These are phyloP conservation scores for Indri indri DNA, from an alignment of 2,113 vertebrate genomes.

Conservation along the genomic window DNA sequence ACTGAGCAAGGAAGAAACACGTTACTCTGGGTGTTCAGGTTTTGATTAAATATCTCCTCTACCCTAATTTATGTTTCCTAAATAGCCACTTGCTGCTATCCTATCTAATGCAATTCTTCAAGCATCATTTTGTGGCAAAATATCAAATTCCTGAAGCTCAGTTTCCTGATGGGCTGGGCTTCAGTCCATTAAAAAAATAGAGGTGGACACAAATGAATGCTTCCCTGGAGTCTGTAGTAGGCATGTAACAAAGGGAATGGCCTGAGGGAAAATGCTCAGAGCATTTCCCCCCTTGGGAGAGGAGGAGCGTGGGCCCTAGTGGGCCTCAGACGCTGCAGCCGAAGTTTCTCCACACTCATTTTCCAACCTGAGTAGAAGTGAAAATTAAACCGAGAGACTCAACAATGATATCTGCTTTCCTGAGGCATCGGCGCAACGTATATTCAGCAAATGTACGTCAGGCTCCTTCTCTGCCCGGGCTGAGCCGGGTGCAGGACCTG, in stretches of 20 bases:
- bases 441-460: not conserved
- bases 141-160: not conserved
- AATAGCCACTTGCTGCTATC: not conserved
- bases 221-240: not conserved
- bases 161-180: not conserved
- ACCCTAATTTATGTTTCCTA: not conserved
- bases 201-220: not conserved
- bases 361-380: not conserved
- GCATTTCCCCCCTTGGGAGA: not conserved
- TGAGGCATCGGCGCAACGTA: no score
- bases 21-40: not conserved
- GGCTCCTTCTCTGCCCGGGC: fast-evolving
- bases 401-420: not conserved
- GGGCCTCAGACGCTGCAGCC: fast-evolving
- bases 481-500: not conserved
- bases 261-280: not conserved
- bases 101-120: not conserved
- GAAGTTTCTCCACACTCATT: not conserved
- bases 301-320: not conserved
- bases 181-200: not conserved
- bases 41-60: not conserved
- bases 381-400: not conserved
- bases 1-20: not conserved
- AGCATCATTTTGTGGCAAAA: not conserved
- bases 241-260: no score